Conservation (phyloP, 1,140 invertebrate species). For the Aleiodes sp. region DNA sequence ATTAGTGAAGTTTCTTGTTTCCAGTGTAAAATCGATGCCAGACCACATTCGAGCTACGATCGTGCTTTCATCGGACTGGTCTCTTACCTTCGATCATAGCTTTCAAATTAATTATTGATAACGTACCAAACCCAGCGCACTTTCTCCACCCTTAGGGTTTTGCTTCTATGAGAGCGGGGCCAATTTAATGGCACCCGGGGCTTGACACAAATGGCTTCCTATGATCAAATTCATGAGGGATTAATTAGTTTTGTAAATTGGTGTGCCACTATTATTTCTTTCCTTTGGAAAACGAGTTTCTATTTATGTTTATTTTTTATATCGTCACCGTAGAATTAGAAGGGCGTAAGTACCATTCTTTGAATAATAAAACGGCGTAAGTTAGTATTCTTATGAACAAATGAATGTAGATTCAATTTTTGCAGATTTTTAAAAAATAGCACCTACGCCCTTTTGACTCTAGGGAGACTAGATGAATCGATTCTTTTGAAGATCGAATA, state of each 20-base stretch:
- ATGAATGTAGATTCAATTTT: too few species aligned
- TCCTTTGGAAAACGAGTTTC: neutral
- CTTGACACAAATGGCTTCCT: neutral
- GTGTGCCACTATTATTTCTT: neutral
- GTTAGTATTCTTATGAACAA: too few species aligned
- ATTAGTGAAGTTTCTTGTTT: conserved; percentile 4
- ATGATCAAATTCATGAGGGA: neutral
- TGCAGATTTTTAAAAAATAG: too few species aligned
- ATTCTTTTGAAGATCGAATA: too few species aligned
- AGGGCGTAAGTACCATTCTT: too few species aligned
- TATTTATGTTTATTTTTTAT: too few species aligned
- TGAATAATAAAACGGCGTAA: too few species aligned
- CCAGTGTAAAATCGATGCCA: conserved; percentile 8
- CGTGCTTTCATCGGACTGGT: neutral
- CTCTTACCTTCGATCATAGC: neutral
- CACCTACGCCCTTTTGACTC: too few species aligned
- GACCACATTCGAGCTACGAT: neutral
- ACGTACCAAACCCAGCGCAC: neutral
- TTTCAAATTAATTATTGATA: conserved; percentile 22
- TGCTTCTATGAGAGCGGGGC: neutral
- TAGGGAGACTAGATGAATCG: too few species aligned
- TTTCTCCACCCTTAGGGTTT: neutral
- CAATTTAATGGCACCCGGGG: conserved; percentile 5
- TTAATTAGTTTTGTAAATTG: neutral
- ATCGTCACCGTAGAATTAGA: too few species aligned